Conservation (phyloP, 2,888 invertebrate species). For the Helleia helle region DNA sequence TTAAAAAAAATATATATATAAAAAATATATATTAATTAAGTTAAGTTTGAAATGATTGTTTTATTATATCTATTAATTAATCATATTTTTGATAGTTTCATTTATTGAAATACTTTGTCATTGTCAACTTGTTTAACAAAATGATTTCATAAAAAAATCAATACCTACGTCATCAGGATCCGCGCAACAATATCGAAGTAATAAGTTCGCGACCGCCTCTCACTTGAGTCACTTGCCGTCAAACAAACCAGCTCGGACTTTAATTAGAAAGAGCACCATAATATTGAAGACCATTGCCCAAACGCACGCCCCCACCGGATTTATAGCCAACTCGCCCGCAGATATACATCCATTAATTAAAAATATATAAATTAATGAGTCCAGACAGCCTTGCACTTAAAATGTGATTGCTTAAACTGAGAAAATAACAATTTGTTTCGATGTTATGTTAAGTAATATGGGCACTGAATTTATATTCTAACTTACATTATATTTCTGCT, state of each 20-base stretch:
- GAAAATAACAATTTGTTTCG: constrained; percentile 22
- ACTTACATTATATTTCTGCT: constrained; percentile 1
- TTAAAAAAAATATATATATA: too few relatives aligned
- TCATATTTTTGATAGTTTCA: too few relatives aligned
- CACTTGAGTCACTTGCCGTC: constrained; percentile 20
- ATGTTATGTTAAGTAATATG: background rate
- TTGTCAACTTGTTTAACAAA: too few relatives aligned
- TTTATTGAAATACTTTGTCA: too few relatives aligned
- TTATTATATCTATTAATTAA: too few relatives aligned
- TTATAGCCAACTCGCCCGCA: constrained; percentile 58
- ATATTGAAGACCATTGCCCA: constrained; percentile 57
- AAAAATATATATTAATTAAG: too few relatives aligned
- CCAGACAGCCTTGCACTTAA: constrained; percentile 26
- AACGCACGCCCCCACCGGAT: constrained; percentile 62
- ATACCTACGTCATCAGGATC: too few relatives aligned
- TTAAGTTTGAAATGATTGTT: too few relatives aligned
- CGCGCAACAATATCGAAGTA: too few relatives aligned
- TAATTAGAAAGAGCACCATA: constrained; percentile 70
- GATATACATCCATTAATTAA: constrained; percentile 73
- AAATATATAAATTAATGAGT: constrained; percentile 55
- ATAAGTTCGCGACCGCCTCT: constrained; percentile 10
- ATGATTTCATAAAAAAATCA: too few relatives aligned
- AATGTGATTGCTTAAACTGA: constrained; percentile 23
- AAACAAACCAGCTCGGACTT: constrained; percentile 40
- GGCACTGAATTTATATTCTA: background rate